A percentile compares a stretch with the other conserved stretches of the same genome.
Conservation (phyloP, 2,888 invertebrate genomes). For the Sepiola atlantica region DNA sequence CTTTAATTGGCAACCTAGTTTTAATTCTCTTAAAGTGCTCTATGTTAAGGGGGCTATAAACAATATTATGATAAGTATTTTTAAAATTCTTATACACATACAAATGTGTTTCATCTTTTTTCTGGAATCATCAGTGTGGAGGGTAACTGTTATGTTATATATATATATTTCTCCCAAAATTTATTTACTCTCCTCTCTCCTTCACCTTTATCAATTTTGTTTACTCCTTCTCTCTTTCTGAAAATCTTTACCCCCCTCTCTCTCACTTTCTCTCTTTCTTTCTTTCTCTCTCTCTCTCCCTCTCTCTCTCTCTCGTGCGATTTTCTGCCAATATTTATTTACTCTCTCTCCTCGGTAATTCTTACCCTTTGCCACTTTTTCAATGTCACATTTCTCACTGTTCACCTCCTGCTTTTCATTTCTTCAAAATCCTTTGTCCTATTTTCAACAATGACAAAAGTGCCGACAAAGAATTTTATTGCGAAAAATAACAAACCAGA, state of each 20-base stretch:
- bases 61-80: too few relatives aligned
- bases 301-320: neutral
- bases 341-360: neutral
- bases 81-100: too few relatives aligned
- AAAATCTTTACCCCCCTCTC: neutral
- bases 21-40: too few relatives aligned
- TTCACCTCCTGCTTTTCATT: neutral
- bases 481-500: neutral
- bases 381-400: neutral
- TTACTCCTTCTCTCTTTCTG: neutral
- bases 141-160: too few relatives aligned
- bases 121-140: too few relatives aligned
- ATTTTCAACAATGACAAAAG: neutral
- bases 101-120: neutral
- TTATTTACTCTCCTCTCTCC: neutral
- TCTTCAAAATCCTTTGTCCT: neutral
- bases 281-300: neutral
- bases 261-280: neutral
- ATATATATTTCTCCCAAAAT: neutral
- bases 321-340: neutral
- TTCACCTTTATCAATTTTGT: neutral
- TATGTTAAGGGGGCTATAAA: too few relatives aligned
- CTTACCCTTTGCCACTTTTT: neutral
- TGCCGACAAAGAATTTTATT: neutral
- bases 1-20: too few relatives aligned